Evolutionary conservation across 1,140 invertebrate genomes (phyloP).

Genomic region (Pseudoatta argentina): DNA sequence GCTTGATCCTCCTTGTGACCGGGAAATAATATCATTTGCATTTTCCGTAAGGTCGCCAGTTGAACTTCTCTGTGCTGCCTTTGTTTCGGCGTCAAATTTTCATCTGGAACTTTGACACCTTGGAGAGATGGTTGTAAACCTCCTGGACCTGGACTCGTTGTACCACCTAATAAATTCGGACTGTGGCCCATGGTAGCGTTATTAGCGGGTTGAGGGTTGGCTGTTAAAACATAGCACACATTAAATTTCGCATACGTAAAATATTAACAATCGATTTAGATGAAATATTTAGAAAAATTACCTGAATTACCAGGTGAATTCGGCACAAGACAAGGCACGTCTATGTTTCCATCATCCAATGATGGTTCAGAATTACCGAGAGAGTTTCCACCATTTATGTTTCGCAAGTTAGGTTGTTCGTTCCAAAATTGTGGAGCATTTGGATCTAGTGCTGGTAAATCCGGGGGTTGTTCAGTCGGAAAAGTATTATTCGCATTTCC

Average conservation of each 20-base stretch:
- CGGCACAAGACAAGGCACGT: conserved; percentile 86
- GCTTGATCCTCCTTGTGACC: conserved; percentile 88
- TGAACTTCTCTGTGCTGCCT: conserved; percentile 97
- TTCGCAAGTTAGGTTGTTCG: conserved; percentile 84
- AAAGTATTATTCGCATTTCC: conserved; percentile 83
- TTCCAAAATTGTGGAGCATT: conserved; percentile 85
- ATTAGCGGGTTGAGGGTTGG: conserved; percentile 82
- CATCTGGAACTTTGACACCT: conserved; percentile 97
- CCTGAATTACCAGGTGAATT: conserved; percentile 85
- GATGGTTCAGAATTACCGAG: conserved; percentile 85
- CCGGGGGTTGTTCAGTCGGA: conserved; percentile 83
- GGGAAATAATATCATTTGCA: conserved; percentile 96
- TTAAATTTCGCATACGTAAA: neutral
- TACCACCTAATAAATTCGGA: conserved; percentile 84
- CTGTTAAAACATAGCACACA: conserved; percentile 62
- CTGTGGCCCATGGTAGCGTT: conserved; percentile 84
- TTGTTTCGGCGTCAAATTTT: conserved; percentile 98
- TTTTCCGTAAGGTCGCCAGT: conserved; percentile 95
- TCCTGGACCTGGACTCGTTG: conserved; percentile 86
- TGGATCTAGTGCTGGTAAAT: conserved; percentile 85
- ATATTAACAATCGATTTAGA: neutral
- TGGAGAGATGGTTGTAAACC: conserved; percentile 88
- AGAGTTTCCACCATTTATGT: conserved; percentile 84
- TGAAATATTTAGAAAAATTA: conserved; percentile 64
- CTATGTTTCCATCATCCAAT: conserved; percentile 85